Conservation (phyloP, 2,113 vertebrate genomes). For the Acrocephalus kingi region DNA sequence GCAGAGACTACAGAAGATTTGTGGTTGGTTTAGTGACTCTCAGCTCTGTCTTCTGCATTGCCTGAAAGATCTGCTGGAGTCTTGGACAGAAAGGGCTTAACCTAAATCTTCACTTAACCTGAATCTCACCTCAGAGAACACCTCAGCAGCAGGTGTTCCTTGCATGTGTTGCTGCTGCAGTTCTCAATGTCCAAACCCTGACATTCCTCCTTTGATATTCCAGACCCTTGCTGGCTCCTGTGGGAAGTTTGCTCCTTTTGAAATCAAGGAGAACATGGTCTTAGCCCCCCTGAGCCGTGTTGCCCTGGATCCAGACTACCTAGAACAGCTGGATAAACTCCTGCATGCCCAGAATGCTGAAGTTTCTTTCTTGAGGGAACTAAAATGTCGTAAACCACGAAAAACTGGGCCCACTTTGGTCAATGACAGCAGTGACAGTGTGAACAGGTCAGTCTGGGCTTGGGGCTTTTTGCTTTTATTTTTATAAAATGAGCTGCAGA, state of each 20-base stretch:
- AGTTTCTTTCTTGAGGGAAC: slow-evolving; percentile 78
- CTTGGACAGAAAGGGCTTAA: background rate
- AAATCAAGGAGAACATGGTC: slow-evolving; percentile 94
- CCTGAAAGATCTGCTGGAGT: background rate
- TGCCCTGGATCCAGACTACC: slow-evolving; percentile 75
- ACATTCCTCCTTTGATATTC: background rate
- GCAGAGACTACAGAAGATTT: background rate
- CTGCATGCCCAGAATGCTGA: slow-evolving; percentile 70
- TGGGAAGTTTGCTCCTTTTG: slow-evolving; percentile 97
- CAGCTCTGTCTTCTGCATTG: background rate
- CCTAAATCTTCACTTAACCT: background rate
- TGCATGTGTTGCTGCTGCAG: background rate
- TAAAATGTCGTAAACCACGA: slow-evolving; percentile 78
- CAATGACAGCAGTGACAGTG: background rate
- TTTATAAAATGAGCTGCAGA: accelerated
- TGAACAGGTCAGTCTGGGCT: slow-evolving; percentile 67
- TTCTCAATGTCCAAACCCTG: background rate
- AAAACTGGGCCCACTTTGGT: slow-evolving; percentile 78
- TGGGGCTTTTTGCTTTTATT: accelerated
- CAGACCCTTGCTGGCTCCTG: slow-evolving; percentile 93
- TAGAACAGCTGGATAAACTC: slow-evolving; percentile 83
- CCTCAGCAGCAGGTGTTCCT: background rate
- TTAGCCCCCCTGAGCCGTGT: slow-evolving; percentile 87
- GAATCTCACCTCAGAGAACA: background rate
- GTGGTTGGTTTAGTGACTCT: background rate